Evolutionary conservation across 2,113 vertebrate species (phyloP).

Genomic region (Antechinus flavipes): DNA sequence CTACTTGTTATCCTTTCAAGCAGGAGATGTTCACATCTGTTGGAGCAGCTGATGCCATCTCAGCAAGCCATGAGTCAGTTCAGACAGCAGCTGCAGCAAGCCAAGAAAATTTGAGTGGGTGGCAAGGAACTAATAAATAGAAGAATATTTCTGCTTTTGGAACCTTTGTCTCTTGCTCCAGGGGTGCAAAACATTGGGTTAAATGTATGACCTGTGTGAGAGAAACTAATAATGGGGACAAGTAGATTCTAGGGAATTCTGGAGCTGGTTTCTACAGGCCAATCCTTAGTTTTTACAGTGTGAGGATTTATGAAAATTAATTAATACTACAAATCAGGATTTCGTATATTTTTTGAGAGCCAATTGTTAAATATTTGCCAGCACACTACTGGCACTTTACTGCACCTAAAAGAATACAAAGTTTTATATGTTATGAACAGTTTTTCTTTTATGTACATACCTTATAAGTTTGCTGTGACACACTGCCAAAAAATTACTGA

Average conservation of each 20-base stretch:
- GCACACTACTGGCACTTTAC: neutral
- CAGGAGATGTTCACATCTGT: neutral
- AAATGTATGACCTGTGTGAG: neutral
- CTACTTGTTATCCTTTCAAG: neutral
- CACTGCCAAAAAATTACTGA: neutral
- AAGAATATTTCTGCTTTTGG: neutral
- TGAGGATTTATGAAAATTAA: neutral
- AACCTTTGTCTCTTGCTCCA: neutral
- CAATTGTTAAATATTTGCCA: neutral
- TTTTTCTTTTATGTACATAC: neutral
- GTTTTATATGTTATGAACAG: neutral
- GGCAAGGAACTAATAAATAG: neutral
- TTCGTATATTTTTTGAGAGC: neutral
- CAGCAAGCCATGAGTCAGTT: neutral
- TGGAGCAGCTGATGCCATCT: neutral
- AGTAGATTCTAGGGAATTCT: neutral
- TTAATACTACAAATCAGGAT: neutral
- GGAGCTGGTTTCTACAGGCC: neutral
- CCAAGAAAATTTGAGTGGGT: accelerated
- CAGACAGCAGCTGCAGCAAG: neutral
- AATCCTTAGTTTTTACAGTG: neutral
- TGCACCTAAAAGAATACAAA: neutral
- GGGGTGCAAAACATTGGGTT: neutral
- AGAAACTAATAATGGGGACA: neutral
- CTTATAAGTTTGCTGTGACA: neutral